Evolutionary conservation across 2,113 vertebrate species (phyloP), one percentile per base, ranked within the genome.

Genomic region (Nesogale talazaci): DNA sequence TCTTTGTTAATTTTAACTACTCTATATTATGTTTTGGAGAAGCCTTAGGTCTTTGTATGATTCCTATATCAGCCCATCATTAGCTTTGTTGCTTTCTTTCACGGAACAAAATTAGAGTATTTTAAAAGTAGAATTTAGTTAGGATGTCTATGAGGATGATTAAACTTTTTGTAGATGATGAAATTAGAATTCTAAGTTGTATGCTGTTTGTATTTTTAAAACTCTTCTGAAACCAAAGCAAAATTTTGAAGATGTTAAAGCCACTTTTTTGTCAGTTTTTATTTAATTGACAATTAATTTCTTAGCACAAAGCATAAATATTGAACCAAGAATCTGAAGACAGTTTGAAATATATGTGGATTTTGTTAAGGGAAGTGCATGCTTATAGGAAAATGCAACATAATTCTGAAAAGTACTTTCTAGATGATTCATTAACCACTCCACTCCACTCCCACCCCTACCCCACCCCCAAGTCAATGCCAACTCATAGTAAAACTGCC

Each of bases 151-250:
- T 86, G 29, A 92, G n/a, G 20, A 3, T 74, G 19, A 86, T 81
- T 65, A 84, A 56, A 38, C 27, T 42, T 86, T 95, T 78, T 88
- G 61, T 93, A 23, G 57, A 81, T 78, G 69, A 34, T 87, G 27
- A 80, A 88, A 57, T 85, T 95, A 78, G 77, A 84, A 61, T 76
- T 93, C 69, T 87, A 67, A 93, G 77, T 86, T 94, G n/a, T 89
- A 6, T 75, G 34, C n/a, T 11, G 34, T 36, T 11, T 20, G 61
- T 90, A 93, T 67, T 38, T 63, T 40, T 93, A 86, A 77, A 46
- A 57, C 15, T 77, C 15, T 77, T 52, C 0, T 15, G 23, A 92
- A 52, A 79, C 36, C 65, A 95, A 77, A 90, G 29, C 67, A 76
- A 86, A 90, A 34, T 57, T 88, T 94, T 87, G 65, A 25, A 29